Evolutionary conservation across 2,113 vertebrate species (phyloP).

Genomic region (Struthidea cinerea): DNA sequence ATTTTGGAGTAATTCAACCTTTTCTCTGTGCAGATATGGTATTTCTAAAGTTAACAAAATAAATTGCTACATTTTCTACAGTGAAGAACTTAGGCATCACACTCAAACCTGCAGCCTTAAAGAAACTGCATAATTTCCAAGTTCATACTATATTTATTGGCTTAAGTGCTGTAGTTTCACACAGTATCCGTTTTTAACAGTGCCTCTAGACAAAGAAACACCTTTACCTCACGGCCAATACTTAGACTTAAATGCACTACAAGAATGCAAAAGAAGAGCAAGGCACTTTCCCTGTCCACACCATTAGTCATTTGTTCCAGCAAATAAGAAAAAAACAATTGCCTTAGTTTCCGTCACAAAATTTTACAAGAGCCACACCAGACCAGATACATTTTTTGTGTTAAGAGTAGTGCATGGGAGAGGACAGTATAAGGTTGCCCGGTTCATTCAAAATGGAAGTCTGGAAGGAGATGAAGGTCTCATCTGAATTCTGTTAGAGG

Average conservation of each 20-base stretch:
- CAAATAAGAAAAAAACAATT: fast-evolving
- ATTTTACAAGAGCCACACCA: neutral
- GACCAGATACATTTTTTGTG: neutral
- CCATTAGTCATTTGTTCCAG: neutral
- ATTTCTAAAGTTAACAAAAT: neutral
- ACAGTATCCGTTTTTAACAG: neutral
- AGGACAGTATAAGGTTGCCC: neutral
- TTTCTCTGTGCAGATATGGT: neutral
- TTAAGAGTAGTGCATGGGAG: too few relatives aligned
- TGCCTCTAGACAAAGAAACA: neutral
- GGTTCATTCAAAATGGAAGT: neutral
- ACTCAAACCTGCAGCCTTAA: neutral
- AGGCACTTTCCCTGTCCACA: neutral
- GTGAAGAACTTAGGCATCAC: neutral
- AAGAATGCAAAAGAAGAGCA: neutral
- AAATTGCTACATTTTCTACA: neutral
- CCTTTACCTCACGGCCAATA: neutral
- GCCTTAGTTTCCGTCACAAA: neutral
- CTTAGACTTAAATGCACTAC: neutral
- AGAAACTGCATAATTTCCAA: neutral
- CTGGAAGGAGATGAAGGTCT: neutral
- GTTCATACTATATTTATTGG: neutral
- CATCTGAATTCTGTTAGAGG: neutral
- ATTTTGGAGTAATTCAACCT: neutral
- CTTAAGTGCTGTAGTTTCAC: neutral